These are phyloP conservation scores for Chaetodon trifascialis DNA, from an alignment of 2,113 vertebrate genomes.

Conservation along the genomic window DNA sequence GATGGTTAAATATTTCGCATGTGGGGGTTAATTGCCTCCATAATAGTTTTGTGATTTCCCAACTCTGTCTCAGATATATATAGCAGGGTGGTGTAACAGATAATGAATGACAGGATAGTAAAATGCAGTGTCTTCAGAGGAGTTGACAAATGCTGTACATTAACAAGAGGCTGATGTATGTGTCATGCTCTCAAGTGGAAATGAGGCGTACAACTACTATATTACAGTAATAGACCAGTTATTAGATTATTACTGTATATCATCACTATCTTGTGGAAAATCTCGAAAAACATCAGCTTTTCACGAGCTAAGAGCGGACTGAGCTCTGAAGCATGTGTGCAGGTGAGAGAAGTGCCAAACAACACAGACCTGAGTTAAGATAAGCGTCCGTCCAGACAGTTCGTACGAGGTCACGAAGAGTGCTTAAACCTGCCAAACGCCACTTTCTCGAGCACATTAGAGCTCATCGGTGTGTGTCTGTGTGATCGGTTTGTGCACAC, in stretches of 20 bases:
- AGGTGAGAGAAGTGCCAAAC: conserved; percentile 16
- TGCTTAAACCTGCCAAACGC: not conserved
- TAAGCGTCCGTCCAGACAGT: conserved; percentile 2
- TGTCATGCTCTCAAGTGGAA: no score
- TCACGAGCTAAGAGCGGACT: not conserved
- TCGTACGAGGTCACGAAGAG: not conserved
- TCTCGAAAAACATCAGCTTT: not conserved
- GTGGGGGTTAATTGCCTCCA: not conserved
- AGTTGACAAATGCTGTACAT: not conserved
- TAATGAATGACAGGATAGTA: not conserved
- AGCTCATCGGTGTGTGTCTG: not conserved
- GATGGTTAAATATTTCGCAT: conserved; percentile 27
- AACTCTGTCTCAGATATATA: not conserved
- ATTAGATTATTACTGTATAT: not conserved
- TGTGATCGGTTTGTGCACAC: not conserved
- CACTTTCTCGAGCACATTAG: not conserved
- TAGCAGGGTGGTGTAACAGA: not conserved
- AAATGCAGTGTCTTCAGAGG: not conserved
- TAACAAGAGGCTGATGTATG: no score
- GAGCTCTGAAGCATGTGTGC: conserved; percentile 28
- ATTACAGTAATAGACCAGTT: not conserved
- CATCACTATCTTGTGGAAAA: not conserved
- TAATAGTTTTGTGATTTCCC: not conserved
- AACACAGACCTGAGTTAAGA: conserved; percentile 42
- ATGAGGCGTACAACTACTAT: no score